Conservation (phyloP, 2,113 vertebrate species). For the Garra rufa region DNA sequence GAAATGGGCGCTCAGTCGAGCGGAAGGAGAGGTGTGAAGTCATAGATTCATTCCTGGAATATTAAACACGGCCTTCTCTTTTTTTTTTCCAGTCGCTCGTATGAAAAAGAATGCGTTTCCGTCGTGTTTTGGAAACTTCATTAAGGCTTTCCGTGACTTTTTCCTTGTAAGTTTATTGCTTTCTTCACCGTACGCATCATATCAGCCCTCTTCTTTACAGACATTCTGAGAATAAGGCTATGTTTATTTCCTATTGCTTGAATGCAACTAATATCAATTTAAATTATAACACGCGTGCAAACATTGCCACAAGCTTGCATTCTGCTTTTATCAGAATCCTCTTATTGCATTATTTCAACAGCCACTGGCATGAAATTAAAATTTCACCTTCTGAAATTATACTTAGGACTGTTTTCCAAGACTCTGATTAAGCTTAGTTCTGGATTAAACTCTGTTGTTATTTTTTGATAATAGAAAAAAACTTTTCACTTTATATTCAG, state of each 20-base stretch:
- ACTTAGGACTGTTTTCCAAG: background rate
- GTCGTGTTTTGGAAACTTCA: constrained; percentile 17
- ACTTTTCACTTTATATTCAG: background rate
- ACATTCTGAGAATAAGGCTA: background rate
- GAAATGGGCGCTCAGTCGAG: constrained; percentile 19
- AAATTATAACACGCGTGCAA: constrained; percentile 18
- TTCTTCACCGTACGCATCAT: constrained; percentile 4
- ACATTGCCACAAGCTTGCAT: constrained; percentile 4
- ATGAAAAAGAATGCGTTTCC: background rate
- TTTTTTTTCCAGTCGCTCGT: background rate
- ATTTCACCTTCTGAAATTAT: constrained; percentile 4
- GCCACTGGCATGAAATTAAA: constrained; percentile 1
- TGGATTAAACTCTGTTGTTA: background rate
- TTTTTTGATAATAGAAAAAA: background rate
- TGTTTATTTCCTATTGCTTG: background rate
- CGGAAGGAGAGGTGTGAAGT: constrained; percentile 31
- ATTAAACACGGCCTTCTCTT: constrained; percentile 18
- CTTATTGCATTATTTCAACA: background rate
- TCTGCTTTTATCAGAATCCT: constrained; percentile 7
- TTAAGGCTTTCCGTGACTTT: background rate
- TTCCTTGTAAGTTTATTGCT: constrained; percentile 4
- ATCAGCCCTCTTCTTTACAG: background rate
- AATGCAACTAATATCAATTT: constrained; percentile 7
- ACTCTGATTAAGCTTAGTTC: constrained; percentile 2
- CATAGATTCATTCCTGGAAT: constrained; percentile 39